A percentile compares a stretch with the other conserved stretches of the same genome.
Evolutionary conservation across 2,797 vertebrate species (phyloP).

Genomic region (Mormyrops attenuatus): DNA sequence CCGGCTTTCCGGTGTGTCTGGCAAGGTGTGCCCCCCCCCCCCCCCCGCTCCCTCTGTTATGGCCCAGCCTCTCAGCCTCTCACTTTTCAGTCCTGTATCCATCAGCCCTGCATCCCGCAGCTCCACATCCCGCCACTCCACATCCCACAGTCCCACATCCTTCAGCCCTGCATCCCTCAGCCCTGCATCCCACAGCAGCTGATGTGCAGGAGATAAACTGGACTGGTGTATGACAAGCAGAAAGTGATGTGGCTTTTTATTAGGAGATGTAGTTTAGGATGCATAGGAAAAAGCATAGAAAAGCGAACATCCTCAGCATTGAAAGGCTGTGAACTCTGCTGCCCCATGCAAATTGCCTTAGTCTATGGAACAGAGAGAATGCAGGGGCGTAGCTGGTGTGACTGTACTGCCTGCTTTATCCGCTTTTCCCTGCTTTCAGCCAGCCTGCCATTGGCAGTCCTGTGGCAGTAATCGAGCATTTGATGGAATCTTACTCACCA

Average conservation of each 20-base stretch:
- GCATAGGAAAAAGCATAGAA: background rate
- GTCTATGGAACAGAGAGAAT: background rate
- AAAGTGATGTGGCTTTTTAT: background rate
- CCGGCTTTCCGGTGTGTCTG: background rate
- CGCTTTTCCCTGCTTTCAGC: background rate
- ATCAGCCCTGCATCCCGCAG: background rate
- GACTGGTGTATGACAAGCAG: background rate
- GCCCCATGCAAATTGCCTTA: background rate
- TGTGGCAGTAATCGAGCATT: background rate
- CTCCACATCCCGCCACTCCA: background rate
- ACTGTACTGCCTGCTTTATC: background rate
- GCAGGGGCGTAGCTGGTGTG: background rate
- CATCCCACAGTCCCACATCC: background rate
- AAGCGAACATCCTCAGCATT: background rate
- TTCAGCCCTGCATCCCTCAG: fast-evolving
- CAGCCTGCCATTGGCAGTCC: background rate
- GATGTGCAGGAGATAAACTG: background rate
- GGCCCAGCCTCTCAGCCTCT: background rate
- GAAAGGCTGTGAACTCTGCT: background rate
- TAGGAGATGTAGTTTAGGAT: background rate
- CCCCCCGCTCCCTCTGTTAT: background rate
- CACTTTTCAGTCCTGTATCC: background rate
- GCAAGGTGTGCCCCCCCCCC: background rate
- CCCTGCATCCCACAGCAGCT: background rate
- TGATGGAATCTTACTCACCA: background rate